These are phyloP conservation scores for Hippoglossus hippoglossus DNA, from an alignment of 2,797 vertebrate genomes.

Conservation along the genomic window DNA sequence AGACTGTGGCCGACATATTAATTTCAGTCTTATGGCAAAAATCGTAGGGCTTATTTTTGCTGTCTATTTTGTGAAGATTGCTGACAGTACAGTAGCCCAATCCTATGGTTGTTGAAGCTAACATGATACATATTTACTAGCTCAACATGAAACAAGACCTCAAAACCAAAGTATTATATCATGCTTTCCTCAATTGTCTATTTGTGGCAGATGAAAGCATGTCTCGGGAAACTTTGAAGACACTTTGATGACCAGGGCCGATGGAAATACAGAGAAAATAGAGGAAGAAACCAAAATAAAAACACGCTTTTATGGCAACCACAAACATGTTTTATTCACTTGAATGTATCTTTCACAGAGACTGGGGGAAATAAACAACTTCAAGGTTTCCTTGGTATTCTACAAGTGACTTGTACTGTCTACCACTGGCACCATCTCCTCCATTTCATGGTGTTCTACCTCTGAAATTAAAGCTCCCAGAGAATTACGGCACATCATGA, in stretches of 20 bases:
- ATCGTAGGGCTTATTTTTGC: constrained; percentile 2
- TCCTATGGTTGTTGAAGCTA: constrained; percentile 30
- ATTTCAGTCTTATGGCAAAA: constrained; percentile 20
- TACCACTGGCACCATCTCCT: constrained; percentile 61
- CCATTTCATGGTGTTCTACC: constrained; percentile 62
- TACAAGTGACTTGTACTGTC: constrained; percentile 57
- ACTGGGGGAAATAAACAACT: constrained; percentile 59
- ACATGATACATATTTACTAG: constrained; percentile 47
- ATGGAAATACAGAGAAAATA: constrained; percentile 33
- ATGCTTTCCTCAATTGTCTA: constrained; percentile 42
- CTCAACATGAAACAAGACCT: constrained; percentile 58
- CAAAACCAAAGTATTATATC: constrained; percentile 62
- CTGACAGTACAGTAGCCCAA: constrained; percentile 49
- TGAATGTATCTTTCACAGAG: constrained; percentile 72
- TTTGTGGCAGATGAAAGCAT: constrained; percentile 46
- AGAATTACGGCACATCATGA: constrained; percentile 61
- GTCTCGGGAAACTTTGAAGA: constrained; percentile 52
- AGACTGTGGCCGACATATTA: constrained; percentile 13
- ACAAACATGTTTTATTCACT: constrained; percentile 82
- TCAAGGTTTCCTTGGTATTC: constrained; percentile 54
- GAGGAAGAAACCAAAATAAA: constrained; percentile 56
- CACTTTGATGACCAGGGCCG: constrained; percentile 41
- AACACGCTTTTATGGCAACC: constrained; percentile 68
- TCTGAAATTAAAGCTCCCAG: constrained; percentile 63
- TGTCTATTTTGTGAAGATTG: constrained; percentile 14